These are phyloP conservation scores for Flexamia atlantica DNA, from an alignment of 2,888 invertebrate genomes.

Conservation along the genomic window DNA sequence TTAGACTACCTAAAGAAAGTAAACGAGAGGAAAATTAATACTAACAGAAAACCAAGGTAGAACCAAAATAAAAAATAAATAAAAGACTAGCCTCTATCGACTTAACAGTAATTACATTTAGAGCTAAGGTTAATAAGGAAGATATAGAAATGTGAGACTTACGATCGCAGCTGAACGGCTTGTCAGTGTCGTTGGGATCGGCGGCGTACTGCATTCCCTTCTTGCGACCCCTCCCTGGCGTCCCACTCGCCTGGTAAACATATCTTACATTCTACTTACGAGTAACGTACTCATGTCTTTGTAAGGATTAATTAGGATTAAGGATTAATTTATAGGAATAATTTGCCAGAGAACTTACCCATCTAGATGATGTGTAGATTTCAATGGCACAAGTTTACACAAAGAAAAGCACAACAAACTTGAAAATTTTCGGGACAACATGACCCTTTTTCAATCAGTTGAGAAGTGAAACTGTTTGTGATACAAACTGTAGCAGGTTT, in stretches of 20 bases:
- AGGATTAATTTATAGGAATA: no score
- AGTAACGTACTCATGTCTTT: no score
- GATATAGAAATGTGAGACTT: slow-evolving; percentile 78
- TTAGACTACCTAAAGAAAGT: neutral
- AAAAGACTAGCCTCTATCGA: neutral
- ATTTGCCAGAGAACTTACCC: no score
- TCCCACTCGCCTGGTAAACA: neutral
- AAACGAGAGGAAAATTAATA: slow-evolving; percentile 22
- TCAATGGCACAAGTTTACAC: no score
- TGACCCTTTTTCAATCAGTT: no score
- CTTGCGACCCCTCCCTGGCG: slow-evolving; percentile 73
- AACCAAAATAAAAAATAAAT: slow-evolving; percentile 18
- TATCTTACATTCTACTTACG: no score
- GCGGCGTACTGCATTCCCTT: slow-evolving; percentile 69
- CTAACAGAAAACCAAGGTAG: slow-evolving; percentile 24
- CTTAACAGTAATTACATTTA: neutral
- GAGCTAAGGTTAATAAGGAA: neutral
- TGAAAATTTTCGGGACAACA: no score
- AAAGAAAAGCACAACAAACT: no score
- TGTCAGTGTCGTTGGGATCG: slow-evolving; percentile 82
- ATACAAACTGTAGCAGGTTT: no score
- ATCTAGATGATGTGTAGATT: no score
- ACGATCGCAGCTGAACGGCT: slow-evolving; percentile 95
- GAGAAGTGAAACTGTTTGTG: no score
- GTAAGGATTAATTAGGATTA: no score